Evolutionary conservation across 2,888 invertebrate genomes (phyloP).

Genomic region (Parapristionchus giblindavisi): DNA sequence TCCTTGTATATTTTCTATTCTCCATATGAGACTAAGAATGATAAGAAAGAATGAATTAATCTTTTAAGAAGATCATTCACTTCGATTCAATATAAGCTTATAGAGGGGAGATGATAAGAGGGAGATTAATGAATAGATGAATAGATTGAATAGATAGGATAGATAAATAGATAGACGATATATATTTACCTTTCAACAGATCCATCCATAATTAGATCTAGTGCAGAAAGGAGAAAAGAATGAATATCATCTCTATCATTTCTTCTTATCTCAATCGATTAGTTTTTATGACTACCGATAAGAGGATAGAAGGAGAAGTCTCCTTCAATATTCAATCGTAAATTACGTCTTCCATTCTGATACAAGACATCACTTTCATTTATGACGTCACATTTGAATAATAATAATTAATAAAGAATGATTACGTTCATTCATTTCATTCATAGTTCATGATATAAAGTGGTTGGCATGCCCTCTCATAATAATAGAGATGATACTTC

Average conservation of each 20-base stretch:
- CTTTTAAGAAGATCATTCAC: slow-evolving; percentile 6
- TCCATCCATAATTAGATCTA: slow-evolving; percentile 6
- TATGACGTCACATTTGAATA: not conserved
- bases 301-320: not conserved
- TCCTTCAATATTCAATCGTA: not conserved
- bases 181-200: not conserved
- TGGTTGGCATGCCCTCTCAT: not conserved
- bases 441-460: not conserved
- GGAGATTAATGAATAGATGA: too few relatives aligned
- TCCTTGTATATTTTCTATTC: not conserved
- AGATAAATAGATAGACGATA: slow-evolving; percentile 6
- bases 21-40: slow-evolving; percentile 16
- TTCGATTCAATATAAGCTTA: not conserved
- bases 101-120: not conserved
- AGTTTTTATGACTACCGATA: slow-evolving; percentile 27
- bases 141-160: not conserved
- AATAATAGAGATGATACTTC: not conserved
- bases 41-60: not conserved
- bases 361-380: too few relatives aligned
- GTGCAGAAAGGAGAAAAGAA: not conserved
- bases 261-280: slow-evolving; percentile 15
- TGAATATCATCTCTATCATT: not conserved
- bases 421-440: not conserved
- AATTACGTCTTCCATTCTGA: slow-evolving; percentile 21
- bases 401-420: not conserved